Percentiles rank a stretch among this genome's conserved stretches.
Conservation (phyloP, 2,888 invertebrate genomes). For the Yponomeuta plumbellus region DNA sequence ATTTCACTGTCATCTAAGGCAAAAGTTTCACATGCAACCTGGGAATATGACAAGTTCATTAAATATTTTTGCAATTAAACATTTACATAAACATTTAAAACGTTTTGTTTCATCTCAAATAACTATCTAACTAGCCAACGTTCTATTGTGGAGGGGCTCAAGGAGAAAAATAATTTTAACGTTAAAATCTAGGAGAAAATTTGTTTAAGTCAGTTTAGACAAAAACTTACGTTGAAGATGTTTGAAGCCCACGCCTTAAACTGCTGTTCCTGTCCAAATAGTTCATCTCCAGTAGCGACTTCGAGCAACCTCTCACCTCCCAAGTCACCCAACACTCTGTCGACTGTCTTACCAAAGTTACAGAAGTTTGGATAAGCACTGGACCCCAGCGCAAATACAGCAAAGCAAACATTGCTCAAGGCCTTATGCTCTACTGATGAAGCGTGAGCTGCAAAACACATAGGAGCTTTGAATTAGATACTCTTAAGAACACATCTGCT, state of each 20-base stretch:
- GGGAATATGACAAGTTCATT: not conserved
- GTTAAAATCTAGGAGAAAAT: not conserved
- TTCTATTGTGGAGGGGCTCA: too few species aligned
- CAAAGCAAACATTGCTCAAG: constrained; percentile 92
- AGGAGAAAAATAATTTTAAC: too few species aligned
- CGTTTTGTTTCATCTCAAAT: too few species aligned
- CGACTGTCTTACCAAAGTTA: constrained; percentile 93
- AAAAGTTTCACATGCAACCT: constrained; percentile 91
- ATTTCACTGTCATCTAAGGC: constrained; percentile 93
- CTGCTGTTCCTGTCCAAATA: constrained; percentile 96
- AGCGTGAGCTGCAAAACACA: constrained; percentile 76
- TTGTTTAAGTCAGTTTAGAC: not conserved
- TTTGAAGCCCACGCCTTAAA: constrained; percentile 93
- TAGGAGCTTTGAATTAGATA: constrained; percentile 50
- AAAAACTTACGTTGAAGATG: constrained; percentile 84
- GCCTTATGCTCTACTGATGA: constrained; percentile 88
- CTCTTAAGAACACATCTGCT: constrained; percentile 76
- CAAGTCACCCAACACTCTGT: constrained; percentile 89
- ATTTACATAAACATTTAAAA: too few species aligned
- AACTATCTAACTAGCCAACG: too few species aligned
- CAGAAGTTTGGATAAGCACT: constrained; percentile 98
- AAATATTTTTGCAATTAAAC: too few species aligned
- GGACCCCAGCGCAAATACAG: constrained; percentile 95
- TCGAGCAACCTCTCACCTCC: constrained; percentile 91
- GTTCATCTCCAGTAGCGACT: constrained; percentile 92